Evolutionary conservation across 2,888 invertebrate genomes (phyloP).

Genomic region (Amorpha juglandis): DNA sequence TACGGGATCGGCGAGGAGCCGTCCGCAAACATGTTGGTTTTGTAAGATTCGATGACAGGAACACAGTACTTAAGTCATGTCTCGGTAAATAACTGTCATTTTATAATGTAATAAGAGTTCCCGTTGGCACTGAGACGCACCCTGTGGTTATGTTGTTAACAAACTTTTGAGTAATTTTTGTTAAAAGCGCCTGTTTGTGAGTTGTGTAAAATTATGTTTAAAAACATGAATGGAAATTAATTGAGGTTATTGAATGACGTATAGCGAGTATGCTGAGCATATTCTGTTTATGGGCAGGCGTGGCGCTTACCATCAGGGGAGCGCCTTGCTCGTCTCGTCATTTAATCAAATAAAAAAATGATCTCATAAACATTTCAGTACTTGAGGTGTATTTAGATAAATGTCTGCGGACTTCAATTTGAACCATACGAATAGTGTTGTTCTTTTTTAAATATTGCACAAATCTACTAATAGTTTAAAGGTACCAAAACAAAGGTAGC

Average conservation of each 20-base stretch:
- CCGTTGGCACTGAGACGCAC: slow-evolving; percentile 12
- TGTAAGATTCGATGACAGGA: slow-evolving; percentile 11
- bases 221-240: not conserved
- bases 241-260: not conserved
- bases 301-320: too few relatives aligned
- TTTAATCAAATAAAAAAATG: too few relatives aligned
- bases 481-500: slow-evolving; percentile 28
- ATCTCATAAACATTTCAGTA: too few relatives aligned
- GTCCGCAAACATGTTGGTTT: not conserved
- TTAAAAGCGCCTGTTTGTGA: not conserved
- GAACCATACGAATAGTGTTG: too few relatives aligned
- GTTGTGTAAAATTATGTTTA: not conserved
- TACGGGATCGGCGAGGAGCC: not conserved
- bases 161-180: slow-evolving; percentile 5
- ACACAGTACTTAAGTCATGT: slow-evolving; percentile 17
- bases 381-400: too few relatives aligned
- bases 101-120: slow-evolving; percentile 7
- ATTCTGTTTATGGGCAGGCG: too few relatives aligned
- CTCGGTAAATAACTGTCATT: slow-evolving; percentile 14
- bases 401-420: too few relatives aligned
- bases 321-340: too few relatives aligned
- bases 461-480: not conserved
- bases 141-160: slow-evolving; percentile 17
- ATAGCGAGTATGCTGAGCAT: too few relatives aligned
- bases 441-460: not conserved